Base-by-base conservation (phyloP, 2,888 invertebrate species). In the Villa cingulata region DNA sequence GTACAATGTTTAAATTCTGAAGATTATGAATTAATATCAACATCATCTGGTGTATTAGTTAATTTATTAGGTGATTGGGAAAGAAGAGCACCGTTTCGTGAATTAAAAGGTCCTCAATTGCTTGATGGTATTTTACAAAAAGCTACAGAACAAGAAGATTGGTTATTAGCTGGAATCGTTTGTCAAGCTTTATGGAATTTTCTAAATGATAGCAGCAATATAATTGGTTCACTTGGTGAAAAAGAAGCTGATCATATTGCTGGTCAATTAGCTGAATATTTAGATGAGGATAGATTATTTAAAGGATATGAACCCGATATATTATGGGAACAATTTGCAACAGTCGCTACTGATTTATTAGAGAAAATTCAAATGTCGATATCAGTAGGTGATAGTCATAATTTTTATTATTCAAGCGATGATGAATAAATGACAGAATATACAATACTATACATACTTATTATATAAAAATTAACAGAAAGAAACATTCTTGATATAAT, bases 41-140 rank as follows among this genome's bases (percentile, higher is more conserved):
- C 86, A 7, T 80, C 85, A 3, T 81, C 84, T 48, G 89, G 89
- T 2, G 85, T 89, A 37, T 73, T 89, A 43, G 86, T 89, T 18
- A 89, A 89, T 72, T 75, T 89, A 57, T 78, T 78, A 62, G 74
- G 78, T 14, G 78, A 74, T 53, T 71, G 71, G 55, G 73, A 74
- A 54, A 74, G 74, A 49, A 66, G 78, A 40, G 59, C 65, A 23
- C 68, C 74, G 27, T 74, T 79, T 44, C 69, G 74, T 56, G 70
- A 72, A 46, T 59, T 71, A 14, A 68, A 68, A 42, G 78, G 78
- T 2, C 68, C 75, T n/a, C 58, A 65, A 18, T 66, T 74, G 57
- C 56, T 74, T 46, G 68, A 78, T 9, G 68, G 72, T 37, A 72
- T 81, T 44, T 59, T 83, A 45, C 70, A 72, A 39, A 73, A 73